Conservation (phyloP, 2,797 vertebrate species). For the Pipistrellus pipistrellus region DNA sequence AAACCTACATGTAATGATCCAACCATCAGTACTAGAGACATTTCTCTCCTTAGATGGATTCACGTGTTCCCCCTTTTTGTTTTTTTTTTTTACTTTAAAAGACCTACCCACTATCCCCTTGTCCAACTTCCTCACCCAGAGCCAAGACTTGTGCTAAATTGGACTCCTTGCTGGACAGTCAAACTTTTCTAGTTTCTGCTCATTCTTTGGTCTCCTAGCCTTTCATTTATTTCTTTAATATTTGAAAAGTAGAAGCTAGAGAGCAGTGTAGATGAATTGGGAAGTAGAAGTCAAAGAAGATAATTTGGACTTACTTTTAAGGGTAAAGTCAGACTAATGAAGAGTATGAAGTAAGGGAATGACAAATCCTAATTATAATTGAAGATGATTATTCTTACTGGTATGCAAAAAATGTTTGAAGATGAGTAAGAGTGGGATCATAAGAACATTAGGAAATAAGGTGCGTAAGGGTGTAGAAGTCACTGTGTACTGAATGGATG, state of each 20-base stretch:
- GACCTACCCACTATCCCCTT: not conserved
- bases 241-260: not conserved
- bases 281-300: not conserved
- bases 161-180: not conserved
- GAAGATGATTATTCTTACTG: not conserved
- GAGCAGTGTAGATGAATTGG: not conserved
- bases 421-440: not conserved
- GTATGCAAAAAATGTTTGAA: not conserved
- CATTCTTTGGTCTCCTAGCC: not conserved
- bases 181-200: not conserved
- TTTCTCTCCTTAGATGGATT: not conserved
- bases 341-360: not conserved
- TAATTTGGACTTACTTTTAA: not conserved
- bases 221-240: not conserved
- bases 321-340: not conserved
- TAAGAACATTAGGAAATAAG: fast-evolving
- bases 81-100: not conserved
- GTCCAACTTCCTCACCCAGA: not conserved
- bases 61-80: not conserved
- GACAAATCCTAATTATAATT: not conserved
- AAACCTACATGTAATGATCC: not conserved
- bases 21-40: not conserved
- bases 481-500: not conserved
- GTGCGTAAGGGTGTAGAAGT: fast-evolving
- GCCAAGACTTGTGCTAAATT: not conserved